Percentiles rank a stretch among this genome's conserved stretches.
Conservation (phyloP, 2,113 vertebrate species). For the Noctilio leporinus region DNA sequence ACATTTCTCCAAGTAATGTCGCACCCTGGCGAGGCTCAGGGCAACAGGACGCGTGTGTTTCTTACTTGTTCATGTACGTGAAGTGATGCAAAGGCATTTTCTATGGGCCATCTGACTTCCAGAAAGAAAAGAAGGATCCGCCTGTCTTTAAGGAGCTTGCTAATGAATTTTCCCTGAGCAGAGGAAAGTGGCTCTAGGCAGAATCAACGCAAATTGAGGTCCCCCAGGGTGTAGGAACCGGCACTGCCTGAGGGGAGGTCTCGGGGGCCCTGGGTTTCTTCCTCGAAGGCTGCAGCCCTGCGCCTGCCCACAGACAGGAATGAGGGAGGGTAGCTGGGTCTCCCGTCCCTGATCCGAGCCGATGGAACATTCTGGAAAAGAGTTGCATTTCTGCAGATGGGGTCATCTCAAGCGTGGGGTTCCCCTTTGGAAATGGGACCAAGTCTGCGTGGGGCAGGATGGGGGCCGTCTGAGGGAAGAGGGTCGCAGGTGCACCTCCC, state of each 20-base stretch:
- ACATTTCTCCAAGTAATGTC: not conserved
- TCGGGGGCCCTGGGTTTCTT: not conserved
- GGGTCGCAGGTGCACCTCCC: fast-evolving
- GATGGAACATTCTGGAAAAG: not conserved
- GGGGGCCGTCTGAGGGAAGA: not conserved
- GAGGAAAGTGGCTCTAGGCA: not conserved
- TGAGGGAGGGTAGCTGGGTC: not conserved
- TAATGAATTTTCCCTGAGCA: constrained; percentile 35
- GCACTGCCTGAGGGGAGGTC: not conserved
- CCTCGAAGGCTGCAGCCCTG: not conserved
- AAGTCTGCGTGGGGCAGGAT: not conserved
- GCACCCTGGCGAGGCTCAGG: not conserved
- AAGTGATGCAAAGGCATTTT: not conserved
- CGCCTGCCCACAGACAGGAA: not conserved
- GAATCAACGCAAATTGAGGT: not conserved
- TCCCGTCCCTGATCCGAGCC: not conserved
- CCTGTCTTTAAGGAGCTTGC: constrained; percentile 28
- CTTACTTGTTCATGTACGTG: not conserved
- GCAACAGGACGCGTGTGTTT: not conserved
- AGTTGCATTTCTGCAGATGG: not conserved
- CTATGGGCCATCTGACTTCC: constrained; percentile 1
- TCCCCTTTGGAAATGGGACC: not conserved
- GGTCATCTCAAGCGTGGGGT: not conserved
- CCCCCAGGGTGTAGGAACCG: not conserved
- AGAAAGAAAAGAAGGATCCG: not conserved